phyloP scores from a whole-genome alignment of 2,888 invertebrate species.

The Aspidiotus rigidus region DNA sequence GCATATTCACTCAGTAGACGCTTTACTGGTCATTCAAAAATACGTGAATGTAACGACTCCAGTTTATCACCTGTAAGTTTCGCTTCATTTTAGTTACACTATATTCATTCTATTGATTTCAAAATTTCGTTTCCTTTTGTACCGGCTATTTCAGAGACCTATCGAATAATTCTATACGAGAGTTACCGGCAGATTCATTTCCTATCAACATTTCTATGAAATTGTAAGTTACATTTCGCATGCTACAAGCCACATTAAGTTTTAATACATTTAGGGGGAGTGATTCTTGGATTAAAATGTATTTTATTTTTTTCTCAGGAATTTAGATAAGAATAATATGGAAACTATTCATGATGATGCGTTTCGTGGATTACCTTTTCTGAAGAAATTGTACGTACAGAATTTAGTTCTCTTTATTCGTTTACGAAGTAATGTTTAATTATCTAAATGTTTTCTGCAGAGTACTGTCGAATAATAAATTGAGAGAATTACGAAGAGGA shows the following conservation, averaged over 20 bases:
- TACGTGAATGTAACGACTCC: not conserved
- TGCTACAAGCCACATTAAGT: not conserved
- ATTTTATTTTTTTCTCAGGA: conserved; percentile 41
- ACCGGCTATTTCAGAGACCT: conserved; percentile 48
- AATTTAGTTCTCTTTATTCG: conserved; percentile 46
- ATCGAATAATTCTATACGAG: conserved; percentile 55
- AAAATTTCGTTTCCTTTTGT: not conserved
- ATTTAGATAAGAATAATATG: conserved; percentile 71
- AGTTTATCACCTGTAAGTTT: conserved; percentile 23
- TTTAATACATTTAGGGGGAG: not conserved
- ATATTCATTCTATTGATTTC: not conserved
- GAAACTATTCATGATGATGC: conserved; percentile 61
- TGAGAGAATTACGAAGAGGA: conserved; percentile 57
- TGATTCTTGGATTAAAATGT: conserved; percentile 1
- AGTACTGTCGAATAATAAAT: conserved; percentile 60
- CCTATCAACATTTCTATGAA: conserved; percentile 58
- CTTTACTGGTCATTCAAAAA: conserved; percentile 1
- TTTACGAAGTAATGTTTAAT: conserved; percentile 24
- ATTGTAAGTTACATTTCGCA: conserved; percentile 51
- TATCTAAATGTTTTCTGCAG: conserved; percentile 37
- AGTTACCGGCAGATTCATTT: conserved; percentile 50
- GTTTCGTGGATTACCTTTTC: conserved; percentile 61
- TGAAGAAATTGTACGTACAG: conserved; percentile 55
- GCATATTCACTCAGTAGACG: conserved; percentile 10
- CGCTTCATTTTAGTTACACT: not conserved